Conservation (phyloP, 2,797 vertebrate genomes). For the Notolepis coatsorum region DNA sequence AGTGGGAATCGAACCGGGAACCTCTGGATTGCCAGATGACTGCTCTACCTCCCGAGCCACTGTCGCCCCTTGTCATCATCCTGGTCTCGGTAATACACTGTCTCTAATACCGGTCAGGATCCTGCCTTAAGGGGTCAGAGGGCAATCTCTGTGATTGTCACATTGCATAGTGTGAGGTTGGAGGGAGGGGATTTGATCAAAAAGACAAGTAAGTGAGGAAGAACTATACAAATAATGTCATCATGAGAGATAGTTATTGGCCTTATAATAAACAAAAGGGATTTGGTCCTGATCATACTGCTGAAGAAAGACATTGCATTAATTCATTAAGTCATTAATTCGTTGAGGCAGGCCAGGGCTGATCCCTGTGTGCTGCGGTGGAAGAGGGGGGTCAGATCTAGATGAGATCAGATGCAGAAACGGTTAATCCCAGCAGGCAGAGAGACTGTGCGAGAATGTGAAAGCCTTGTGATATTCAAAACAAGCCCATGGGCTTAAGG, state of each 20-base stretch:
- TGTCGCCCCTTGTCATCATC: conserved; percentile 1
- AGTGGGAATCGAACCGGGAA: no score
- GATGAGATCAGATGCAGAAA: conserved; percentile 64
- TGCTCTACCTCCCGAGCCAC: no score
- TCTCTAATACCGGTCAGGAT: background rate
- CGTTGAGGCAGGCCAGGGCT: conserved; percentile 26
- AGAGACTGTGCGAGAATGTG: conserved; percentile 44
- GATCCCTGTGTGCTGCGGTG: conserved; percentile 47
- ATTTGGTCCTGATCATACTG: no score
- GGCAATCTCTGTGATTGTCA: background rate
- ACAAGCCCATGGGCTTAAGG: conserved; percentile 31
- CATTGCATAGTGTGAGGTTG: background rate
- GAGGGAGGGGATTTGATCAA: background rate
- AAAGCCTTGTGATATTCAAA: conserved; percentile 34
- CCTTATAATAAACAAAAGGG: no score
- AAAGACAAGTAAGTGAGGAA: no score
- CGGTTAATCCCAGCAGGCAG: conserved; percentile 66
- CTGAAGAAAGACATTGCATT: background rate
- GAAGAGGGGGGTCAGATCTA: conserved; percentile 54
- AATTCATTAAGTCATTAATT: conserved; percentile 1
- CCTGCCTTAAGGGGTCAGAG: background rate
- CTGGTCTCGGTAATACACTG: background rate
- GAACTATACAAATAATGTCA: no score
- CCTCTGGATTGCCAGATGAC: no score
- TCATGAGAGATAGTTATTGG: no score